Evolutionary conservation across 2,113 vertebrate genomes (phyloP).

Genomic region (Mionectes macconnelli): DNA sequence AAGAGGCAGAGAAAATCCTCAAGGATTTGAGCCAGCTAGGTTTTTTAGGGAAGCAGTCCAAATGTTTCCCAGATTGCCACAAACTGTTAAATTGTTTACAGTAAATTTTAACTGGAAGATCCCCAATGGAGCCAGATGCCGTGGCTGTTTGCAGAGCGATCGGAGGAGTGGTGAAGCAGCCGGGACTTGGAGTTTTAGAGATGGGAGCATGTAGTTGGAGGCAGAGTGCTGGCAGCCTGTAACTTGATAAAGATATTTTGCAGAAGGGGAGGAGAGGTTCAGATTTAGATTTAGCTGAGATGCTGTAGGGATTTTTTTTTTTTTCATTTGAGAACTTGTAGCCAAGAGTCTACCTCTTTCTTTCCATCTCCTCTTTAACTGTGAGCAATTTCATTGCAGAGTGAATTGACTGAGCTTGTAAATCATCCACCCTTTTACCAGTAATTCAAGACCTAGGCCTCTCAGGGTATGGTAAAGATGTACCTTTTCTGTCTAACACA

Average conservation of each 20-base stretch:
- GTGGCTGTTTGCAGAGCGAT: background rate
- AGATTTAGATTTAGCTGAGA: background rate
- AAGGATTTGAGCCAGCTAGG: background rate
- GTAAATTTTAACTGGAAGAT: conserved; percentile 55
- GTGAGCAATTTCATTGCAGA: background rate
- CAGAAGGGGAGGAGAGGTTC: background rate
- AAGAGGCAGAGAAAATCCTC: background rate
- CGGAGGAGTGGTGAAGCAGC: background rate
- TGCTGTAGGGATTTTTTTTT: background rate
- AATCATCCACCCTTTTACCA: background rate
- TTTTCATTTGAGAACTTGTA: background rate
- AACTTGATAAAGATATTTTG: background rate
- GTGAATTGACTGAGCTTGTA: background rate
- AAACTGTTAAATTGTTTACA: conserved; percentile 50
- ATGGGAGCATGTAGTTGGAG: background rate
- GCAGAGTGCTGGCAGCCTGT: background rate
- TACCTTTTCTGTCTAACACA: background rate
- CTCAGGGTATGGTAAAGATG: background rate
- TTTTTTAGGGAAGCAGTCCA: conserved; percentile 30
- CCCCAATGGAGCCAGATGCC: conserved; percentile 26
- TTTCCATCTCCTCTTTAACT: background rate
- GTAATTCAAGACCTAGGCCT: background rate
- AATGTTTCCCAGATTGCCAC: conserved; percentile 24
- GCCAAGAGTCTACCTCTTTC: background rate
- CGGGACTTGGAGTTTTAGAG: background rate